Percentiles rank a stretch among this genome's conserved stretches.
phyloP scores from a whole-genome alignment of 2,888 invertebrate species.

The Trilocha varians region DNA sequence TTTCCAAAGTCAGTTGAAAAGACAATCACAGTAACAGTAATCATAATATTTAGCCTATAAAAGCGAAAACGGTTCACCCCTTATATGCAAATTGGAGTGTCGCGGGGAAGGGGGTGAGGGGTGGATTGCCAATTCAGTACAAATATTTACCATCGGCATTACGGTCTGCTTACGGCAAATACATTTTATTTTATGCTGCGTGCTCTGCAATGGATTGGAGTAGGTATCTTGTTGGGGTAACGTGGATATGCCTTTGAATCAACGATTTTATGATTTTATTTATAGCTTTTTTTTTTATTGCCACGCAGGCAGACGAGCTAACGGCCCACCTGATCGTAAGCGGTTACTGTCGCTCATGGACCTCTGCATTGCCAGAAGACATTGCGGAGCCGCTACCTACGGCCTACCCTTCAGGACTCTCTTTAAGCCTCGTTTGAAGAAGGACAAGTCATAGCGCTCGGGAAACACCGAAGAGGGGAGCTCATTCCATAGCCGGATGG shows the following conservation, averaged over 20 bases:
- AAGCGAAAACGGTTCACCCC: neutral
- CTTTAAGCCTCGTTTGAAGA: too few species aligned
- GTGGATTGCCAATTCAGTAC: constrained; percentile 20
- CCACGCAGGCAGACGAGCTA: too few species aligned
- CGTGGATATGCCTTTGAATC: neutral
- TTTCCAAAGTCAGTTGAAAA: too few species aligned
- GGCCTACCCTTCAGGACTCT: too few species aligned
- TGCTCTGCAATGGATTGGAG: neutral
- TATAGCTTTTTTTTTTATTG: too few species aligned
- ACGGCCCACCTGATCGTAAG: too few species aligned
- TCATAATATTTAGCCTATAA: neutral
- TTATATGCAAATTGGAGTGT: neutral
- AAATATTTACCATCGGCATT: constrained; percentile 29
- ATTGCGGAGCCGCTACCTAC: too few species aligned
- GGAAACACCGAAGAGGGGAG: too few species aligned
- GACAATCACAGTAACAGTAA: neutral
- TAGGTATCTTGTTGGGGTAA: neutral
- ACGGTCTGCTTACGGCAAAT: constrained; percentile 26
- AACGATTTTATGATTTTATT: neutral
- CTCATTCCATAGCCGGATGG: too few species aligned
- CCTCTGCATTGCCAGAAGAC: too few species aligned
- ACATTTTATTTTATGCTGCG: constrained; percentile 15
- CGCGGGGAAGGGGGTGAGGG: constrained; percentile 1
- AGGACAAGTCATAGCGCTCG: too few species aligned
- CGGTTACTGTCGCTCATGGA: too few species aligned